phyloP scores from a whole-genome alignment of 2,888 invertebrate genomes.

The Encarsia formosa region DNA sequence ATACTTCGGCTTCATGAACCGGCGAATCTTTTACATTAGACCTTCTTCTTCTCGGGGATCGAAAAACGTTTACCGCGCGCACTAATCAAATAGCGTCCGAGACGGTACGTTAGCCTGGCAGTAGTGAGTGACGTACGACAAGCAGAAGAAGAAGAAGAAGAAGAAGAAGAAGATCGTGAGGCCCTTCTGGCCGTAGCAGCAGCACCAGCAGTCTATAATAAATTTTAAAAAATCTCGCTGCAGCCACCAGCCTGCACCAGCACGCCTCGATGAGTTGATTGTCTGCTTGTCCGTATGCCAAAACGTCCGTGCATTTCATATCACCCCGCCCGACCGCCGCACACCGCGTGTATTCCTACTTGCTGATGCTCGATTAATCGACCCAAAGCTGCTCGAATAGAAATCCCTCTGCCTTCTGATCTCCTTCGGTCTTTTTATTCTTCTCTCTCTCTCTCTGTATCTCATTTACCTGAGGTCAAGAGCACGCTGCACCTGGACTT shows the following conservation, averaged over 20 bases:
- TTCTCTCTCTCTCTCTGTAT: neutral
- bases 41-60: too few species aligned
- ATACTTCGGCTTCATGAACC: too few species aligned
- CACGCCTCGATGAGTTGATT: constrained; percentile 53
- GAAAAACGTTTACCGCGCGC: constrained; percentile 15
- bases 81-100: constrained; percentile 44
- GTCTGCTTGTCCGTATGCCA: constrained; percentile 53
- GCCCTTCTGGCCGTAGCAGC: constrained; percentile 33
- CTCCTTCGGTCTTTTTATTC: neutral
- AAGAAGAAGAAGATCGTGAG: neutral
- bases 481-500: too few species aligned
- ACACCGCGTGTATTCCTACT: constrained; percentile 38
- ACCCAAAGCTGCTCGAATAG: too few species aligned
- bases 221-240: constrained; percentile 53
- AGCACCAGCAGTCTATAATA: constrained; percentile 52
- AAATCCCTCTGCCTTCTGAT: neutral
- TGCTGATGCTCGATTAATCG: constrained; percentile 42
- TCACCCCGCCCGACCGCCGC: constrained; percentile 37
- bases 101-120: constrained; percentile 51
- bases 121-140: constrained; percentile 47
- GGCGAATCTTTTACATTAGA: too few species aligned
- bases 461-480: too few species aligned
- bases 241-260: too few species aligned
- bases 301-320: constrained; percentile 52
- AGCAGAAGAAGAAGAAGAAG: constrained; percentile 38